A percentile compares a stretch with the other conserved stretches of the same genome.
phyloP scores from a whole-genome alignment of 2,113 vertebrate genomes.

The Labeo rohita region DNA sequence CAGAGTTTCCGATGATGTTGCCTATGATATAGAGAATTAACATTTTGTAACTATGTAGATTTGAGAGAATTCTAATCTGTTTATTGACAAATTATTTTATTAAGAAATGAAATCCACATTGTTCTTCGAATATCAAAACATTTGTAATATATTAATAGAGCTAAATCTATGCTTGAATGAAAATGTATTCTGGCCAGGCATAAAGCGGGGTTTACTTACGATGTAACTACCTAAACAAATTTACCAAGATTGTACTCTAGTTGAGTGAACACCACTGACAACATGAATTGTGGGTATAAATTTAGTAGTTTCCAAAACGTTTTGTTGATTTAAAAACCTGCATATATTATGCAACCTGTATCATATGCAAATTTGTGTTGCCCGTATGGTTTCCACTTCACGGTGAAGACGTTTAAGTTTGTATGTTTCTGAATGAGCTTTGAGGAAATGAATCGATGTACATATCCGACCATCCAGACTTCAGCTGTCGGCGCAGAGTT shows the following conservation, averaged over 20 bases:
- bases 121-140: conserved; percentile 70
- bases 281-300: conserved; percentile 68
- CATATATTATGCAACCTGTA: conserved; percentile 83
- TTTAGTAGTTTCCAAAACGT: conserved; percentile 63
- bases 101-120: conserved; percentile 71
- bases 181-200: conserved; percentile 34
- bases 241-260: conserved; percentile 71
- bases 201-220: conserved; percentile 21
- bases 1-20: conserved; percentile 70
- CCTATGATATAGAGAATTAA: conserved; percentile 71
- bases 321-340: conserved; percentile 66
- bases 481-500: conserved; percentile 68
- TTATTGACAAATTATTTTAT: conserved; percentile 82
- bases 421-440: conserved; percentile 48
- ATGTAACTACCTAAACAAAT: conserved; percentile 55
- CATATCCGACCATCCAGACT: conserved; percentile 74
- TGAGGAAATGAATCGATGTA: conserved; percentile 69
- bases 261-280: conserved; percentile 59
- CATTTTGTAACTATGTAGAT: conserved; percentile 74
- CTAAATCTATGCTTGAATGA: conserved; percentile 65
- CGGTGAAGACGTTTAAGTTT: conserved; percentile 37
- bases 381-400: conserved; percentile 24
- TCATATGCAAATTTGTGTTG: conserved; percentile 53
- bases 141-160: conserved; percentile 81
- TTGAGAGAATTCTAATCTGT: conserved; percentile 77